Conservation (phyloP, 2,113 vertebrate genomes). For the Malurus elegans region DNA sequence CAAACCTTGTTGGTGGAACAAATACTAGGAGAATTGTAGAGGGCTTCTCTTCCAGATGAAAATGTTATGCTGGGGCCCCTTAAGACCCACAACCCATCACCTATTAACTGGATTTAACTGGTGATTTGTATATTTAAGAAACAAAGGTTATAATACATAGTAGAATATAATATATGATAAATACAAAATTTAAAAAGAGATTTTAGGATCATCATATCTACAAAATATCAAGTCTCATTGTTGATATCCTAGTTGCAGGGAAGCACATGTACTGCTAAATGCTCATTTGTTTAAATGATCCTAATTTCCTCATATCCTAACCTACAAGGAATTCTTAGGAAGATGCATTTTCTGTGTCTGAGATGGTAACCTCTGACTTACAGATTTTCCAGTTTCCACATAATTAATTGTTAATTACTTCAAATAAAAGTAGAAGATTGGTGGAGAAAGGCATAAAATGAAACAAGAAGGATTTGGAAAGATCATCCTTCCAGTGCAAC, state of each 20-base stretch:
- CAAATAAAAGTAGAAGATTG: slow-evolving; percentile 26
- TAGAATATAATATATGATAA: not conserved
- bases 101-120: not conserved
- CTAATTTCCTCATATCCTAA: not conserved
- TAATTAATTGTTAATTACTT: slow-evolving; percentile 48
- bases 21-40: not conserved
- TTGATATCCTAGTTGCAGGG: not conserved
- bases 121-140: not conserved
- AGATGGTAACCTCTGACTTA: slow-evolving; percentile 49
- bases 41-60: not conserved
- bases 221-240: not conserved
- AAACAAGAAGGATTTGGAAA: slow-evolving; percentile 7
- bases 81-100: not conserved
- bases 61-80: not conserved
- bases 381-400: slow-evolving; percentile 44
- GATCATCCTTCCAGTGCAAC: not conserved
- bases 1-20: not conserved
- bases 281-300: not conserved
- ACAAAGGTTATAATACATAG: not conserved
- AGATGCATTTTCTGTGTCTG: not conserved
- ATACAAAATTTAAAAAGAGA: not conserved
- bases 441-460: not conserved
- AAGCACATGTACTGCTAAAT: not conserved
- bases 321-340: not conserved
- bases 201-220: not conserved